Conservation (phyloP, 2,113 vertebrate species). For the Baryphthengus martii region DNA sequence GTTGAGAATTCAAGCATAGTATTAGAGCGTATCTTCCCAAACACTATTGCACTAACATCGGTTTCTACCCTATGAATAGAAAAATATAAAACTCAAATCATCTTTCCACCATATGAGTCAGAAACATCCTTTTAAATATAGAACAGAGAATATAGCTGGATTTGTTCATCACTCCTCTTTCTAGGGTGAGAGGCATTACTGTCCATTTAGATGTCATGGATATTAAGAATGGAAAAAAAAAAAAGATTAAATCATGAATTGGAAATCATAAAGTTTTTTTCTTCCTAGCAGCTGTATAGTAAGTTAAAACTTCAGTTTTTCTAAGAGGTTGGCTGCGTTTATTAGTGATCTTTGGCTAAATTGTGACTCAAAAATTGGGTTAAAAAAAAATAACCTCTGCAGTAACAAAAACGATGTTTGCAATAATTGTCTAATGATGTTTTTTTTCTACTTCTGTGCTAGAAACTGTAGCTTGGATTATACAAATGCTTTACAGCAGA, state of each 20-base stretch:
- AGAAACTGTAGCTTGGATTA: constrained; percentile 34
- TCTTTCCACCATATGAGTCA: background rate
- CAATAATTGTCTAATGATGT: constrained; percentile 43
- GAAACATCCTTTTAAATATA: background rate
- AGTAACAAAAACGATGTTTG: background rate
- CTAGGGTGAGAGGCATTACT: background rate
- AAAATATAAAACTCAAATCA: constrained; percentile 21
- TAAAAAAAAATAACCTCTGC: constrained; percentile 13
- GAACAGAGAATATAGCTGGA: background rate
- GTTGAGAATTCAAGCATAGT: background rate
- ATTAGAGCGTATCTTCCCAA: background rate
- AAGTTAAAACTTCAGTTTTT: constrained; percentile 10
- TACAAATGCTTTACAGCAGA: constrained; percentile 19
- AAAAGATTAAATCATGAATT: background rate
- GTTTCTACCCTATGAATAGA: background rate
- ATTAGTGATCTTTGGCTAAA: constrained; percentile 24
- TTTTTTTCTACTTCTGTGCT: constrained; percentile 40
- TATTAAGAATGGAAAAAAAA: background rate
- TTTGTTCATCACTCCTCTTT: background rate
- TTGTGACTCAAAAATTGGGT: background rate
- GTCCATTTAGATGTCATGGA: background rate
- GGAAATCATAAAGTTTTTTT: constrained; percentile 23
- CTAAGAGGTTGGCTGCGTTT: constrained; percentile 11
- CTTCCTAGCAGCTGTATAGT: background rate
- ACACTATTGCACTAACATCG: background rate